Evolutionary conservation across 1,140 invertebrate species (phyloP), one percentile per base, ranked within the genome.

Genomic region (Drosophila sulfurigaster): DNA sequence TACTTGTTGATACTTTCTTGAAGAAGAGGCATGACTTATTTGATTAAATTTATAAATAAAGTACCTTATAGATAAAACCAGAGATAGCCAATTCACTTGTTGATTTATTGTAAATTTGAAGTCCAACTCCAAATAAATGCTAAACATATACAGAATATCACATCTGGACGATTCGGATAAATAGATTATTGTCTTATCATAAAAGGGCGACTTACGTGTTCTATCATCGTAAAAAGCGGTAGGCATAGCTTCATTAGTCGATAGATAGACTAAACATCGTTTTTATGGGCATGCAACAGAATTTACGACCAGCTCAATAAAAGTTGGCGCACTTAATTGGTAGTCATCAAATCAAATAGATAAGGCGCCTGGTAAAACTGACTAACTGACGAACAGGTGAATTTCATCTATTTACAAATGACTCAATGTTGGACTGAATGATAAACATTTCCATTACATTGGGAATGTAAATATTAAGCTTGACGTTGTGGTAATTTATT

Each of bases 241-340:
- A 15, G 32, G 11, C 8, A 69, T 60, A 28, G 20, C 58, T 20
- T 35, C 16, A 35, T 70, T 35, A 38, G 43, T 16, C 13, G 11
- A 25, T 8, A 30, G 32, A 6, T 59, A 52, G 30, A 16, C 32
- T 41, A 13, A 35, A 32, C 43, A 45, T 20, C 25, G 8, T 62
- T 62, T 20, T 32, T 54, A 54, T 10, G n/a, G 6, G 28, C 51
- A 1, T 54, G 30, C 30, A 32, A 54, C 13, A 7, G 4, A 11
- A 16, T 57, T 57, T 57, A 57, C 16, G 35, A n/a, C 35, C 35
- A 4, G 20, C 54, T 8, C 38, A 25, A 15, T 45, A 52, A 54
- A 65, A 15, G 6, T 5, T 8, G 25, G 1, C 10, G 16, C 10
- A 16, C n/a, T 28, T 5, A 38, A 59, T 11, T 59, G 16, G 6